Evolutionary conservation across 2,113 vertebrate genomes (phyloP).

Genomic region (Hydrochoerus hydrochaeris): DNA sequence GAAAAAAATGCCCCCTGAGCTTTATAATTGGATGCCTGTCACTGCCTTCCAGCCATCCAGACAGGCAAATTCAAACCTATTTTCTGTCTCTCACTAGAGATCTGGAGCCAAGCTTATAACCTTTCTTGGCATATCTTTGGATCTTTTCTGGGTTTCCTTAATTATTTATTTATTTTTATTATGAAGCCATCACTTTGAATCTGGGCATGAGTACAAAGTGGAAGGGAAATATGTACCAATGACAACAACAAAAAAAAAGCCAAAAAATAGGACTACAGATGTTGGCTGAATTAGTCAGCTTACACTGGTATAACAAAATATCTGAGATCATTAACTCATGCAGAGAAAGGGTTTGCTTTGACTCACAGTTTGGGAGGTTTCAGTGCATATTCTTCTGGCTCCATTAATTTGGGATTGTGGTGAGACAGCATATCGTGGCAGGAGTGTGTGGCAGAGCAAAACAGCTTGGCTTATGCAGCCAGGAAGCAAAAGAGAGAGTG

Average conservation of each 20-base stretch:
- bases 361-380: background rate
- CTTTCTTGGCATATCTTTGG: conserved; percentile 69
- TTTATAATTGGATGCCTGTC: conserved; percentile 68
- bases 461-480: background rate
- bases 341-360: background rate
- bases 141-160: conserved; percentile 65
- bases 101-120: conserved; percentile 68
- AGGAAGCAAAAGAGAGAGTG: background rate
- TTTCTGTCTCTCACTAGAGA: conserved; percentile 67
- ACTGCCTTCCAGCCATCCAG: conserved; percentile 61
- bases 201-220: conserved; percentile 65
- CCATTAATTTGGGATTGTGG: background rate
- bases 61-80: conserved; percentile 64
- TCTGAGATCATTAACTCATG: background rate
- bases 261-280: conserved; percentile 8
- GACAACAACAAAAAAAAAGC: background rate
- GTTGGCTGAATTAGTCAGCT: background rate
- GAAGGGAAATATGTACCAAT: background rate
- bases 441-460: background rate
- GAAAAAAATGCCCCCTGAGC: conserved; percentile 58
- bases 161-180: conserved; percentile 79
- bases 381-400: background rate
- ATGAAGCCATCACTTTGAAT: conserved; percentile 75
- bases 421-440: background rate
- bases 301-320: background rate